These are phyloP conservation scores for Charanyca ferruginea DNA, from an alignment of 2,888 invertebrate species.

Conservation along the genomic window DNA sequence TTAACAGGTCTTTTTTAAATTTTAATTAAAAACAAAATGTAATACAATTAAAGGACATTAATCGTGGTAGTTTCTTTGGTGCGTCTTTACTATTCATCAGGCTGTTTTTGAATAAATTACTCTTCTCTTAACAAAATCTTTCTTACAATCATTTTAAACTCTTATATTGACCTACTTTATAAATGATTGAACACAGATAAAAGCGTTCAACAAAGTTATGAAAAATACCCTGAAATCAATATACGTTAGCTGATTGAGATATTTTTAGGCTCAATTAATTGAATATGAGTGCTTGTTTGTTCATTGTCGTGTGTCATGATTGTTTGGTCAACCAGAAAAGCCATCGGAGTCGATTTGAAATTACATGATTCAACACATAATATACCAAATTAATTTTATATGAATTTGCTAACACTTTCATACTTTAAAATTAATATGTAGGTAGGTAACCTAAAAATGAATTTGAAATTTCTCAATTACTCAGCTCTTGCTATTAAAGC, in stretches of 20 bases:
- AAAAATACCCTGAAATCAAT: neutral
- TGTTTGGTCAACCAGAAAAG: constrained; percentile 19
- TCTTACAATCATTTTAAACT: constrained; percentile 10
- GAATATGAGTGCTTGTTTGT: constrained; percentile 9
- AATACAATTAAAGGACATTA: constrained; percentile 64
- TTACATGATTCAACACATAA: constrained; percentile 8
- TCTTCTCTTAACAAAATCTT: neutral
- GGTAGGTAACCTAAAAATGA: neutral
- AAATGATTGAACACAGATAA: neutral
- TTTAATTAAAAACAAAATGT: constrained; percentile 77
- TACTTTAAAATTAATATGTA: neutral
- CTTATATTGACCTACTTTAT: neutral
- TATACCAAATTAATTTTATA: constrained; percentile 17
- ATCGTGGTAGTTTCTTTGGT: constrained; percentile 53
- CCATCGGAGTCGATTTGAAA: constrained; percentile 13
- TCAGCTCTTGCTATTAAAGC: constrained; percentile 21
- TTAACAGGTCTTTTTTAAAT: constrained; percentile 70
- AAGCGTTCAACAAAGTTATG: neutral
- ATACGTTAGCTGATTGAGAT: neutral
- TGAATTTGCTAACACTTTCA: neutral
- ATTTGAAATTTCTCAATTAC: constrained; percentile 15
- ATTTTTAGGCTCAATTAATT: neutral
- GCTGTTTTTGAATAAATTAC: constrained; percentile 10
- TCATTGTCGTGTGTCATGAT: constrained; percentile 7
- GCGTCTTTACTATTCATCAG: constrained; percentile 3